phyloP scores from a whole-genome alignment of 2,888 invertebrate genomes.

The Phalangium opilio region DNA sequence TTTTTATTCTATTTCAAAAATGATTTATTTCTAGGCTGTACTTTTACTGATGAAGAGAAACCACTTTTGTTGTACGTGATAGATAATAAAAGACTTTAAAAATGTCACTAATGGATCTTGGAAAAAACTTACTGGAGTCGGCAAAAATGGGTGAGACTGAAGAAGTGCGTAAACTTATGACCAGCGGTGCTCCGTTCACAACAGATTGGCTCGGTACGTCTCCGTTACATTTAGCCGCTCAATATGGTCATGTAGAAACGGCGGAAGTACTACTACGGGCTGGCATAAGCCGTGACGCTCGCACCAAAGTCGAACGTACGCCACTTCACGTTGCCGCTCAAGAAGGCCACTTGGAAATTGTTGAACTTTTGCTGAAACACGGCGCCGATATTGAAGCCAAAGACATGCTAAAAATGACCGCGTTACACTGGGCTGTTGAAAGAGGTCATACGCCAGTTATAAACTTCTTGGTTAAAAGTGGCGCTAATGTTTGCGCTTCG shows the following conservation, averaged over 20 bases:
- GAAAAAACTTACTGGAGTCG: constrained; percentile 62
- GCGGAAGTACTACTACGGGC: constrained; percentile 66
- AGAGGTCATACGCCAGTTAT: constrained; percentile 55
- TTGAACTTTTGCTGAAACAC: constrained; percentile 48
- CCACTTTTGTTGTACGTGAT: no score
- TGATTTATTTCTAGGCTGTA: no score
- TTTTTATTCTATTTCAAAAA: no score
- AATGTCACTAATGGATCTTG: constrained; percentile 44
- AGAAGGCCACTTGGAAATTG: constrained; percentile 62
- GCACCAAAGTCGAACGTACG: constrained; percentile 82
- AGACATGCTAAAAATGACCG: constrained; percentile 79
- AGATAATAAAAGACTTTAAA: not conserved
- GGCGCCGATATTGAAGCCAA: constrained; percentile 55
- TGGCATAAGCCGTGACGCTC: constrained; percentile 71
- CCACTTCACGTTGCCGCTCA: constrained; percentile 76
- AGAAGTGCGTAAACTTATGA: constrained; percentile 58
- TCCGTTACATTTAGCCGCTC: constrained; percentile 70
- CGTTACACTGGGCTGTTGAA: constrained; percentile 86
- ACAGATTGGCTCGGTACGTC: constrained; percentile 87
- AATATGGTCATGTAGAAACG: constrained; percentile 42
- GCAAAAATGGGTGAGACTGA: constrained; percentile 62
- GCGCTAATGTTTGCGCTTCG: constrained; percentile 49
- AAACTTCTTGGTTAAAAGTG: constrained; percentile 49
- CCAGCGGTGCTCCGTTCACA: constrained; percentile 75
- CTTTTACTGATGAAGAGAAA: no score